Evolutionary conservation across 1,140 invertebrate species (phyloP), one percentile per base, ranked within the genome.

Genomic region (Parasteatoda tepidariorum): DNA sequence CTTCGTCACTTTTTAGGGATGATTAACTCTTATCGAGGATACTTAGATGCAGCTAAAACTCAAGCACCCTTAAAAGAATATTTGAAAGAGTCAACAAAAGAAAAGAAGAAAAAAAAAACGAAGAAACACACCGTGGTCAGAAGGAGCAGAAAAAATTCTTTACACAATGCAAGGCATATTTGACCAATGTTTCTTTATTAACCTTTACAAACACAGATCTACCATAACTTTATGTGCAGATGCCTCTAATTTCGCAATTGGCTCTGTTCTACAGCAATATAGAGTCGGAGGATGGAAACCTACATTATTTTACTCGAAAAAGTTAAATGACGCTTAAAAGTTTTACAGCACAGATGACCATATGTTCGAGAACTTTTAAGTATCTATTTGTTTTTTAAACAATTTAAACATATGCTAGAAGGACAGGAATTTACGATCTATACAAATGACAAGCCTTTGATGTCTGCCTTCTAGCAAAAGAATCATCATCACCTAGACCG

Each of bases 1-100:
- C 55, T 89, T 7, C 85, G 86, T 59, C 64, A 85, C 2, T 89
- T 88, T 82, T 18, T 88, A 22, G 89, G 88, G 2, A 84, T 88
- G 48, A 62, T 89, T 0, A 89, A 89, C 74, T 89, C 88, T 85
- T 90, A 89, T 85, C 85, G 85, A 1, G 86, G 84, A 82, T 90
- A 89, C 78, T 66, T 90, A 28, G 86, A 87, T 66, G 81, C 87
- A 11, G 84, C 87, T 0, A 28, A 71, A 13, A 57, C 83, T 1
- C 83, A 85, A 64, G 34, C 59, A 9, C 84, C 81, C 18, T 66
- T 86, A 1, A 54, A 85, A n/a, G 81, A 79, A 15, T n/a, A 34
- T 13, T 33, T 66, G 48, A 66, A 76, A 61, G 24, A 15, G 11
- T 28, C 3, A 22, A 76, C 59, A 22, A 79, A 79, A 67, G 33